Evolutionary conservation across 2,113 vertebrate species (phyloP).

Genomic region (Meleagris gallopavo): DNA sequence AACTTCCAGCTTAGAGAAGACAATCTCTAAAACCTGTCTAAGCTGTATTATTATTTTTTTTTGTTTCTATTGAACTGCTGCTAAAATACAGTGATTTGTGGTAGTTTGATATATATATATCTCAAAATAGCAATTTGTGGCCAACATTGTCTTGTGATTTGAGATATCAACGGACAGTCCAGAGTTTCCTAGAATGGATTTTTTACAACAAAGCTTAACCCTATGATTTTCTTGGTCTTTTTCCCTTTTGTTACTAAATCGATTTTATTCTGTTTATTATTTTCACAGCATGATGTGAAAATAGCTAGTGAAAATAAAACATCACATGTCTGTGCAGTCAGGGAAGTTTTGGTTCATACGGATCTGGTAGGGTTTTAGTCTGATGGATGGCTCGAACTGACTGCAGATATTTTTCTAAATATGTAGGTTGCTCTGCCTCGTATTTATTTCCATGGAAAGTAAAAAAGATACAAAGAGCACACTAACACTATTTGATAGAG

Average conservation of each 20-base stretch:
- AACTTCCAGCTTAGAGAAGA: not conserved
- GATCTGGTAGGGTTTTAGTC: not conserved
- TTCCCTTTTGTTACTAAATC: constrained; percentile 35
- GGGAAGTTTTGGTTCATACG: not conserved
- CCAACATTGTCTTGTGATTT: not conserved
- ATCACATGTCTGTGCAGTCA: not conserved
- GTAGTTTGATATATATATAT: not conserved
- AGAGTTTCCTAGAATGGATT: constrained; percentile 21
- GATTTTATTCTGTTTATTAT: constrained; percentile 41
- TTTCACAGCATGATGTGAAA: constrained; percentile 39
- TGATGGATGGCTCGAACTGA: not conserved
- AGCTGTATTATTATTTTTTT: not conserved
- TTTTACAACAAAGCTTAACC: not conserved
- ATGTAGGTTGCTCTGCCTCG: not conserved
- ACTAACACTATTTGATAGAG: not conserved
- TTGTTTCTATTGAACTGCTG: constrained; percentile 13
- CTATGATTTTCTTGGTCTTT: not conserved
- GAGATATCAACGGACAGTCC: not conserved
- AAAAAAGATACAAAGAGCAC: not conserved
- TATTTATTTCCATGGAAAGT: not conserved
- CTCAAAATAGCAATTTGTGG: constrained; percentile 29
- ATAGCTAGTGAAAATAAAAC: constrained; percentile 45
- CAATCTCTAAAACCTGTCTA: not conserved
- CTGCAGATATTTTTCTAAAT: not conserved
- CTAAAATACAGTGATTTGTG: constrained; percentile 53